Evolutionary conservation across 2,797 vertebrate genomes (phyloP).

Genomic region (Peromyscus eremicus): DNA sequence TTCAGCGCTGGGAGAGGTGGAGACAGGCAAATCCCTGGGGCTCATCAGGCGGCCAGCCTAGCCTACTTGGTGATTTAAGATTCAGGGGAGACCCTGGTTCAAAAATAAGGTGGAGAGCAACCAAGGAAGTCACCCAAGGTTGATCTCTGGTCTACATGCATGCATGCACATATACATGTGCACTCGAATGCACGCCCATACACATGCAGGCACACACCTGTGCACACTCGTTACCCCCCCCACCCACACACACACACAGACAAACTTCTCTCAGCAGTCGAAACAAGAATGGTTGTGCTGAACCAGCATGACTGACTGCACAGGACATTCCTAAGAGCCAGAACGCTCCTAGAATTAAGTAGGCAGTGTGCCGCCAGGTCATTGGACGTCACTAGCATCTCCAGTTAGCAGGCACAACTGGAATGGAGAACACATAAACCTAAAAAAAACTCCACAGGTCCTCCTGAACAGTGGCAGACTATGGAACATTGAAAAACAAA

Average conservation of each 20-base stretch:
- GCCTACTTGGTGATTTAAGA: background rate
- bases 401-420: background rate
- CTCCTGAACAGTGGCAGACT: background rate
- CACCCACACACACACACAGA: background rate
- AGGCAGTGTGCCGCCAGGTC: background rate
- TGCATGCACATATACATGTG: too few species aligned
- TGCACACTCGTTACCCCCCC: background rate
- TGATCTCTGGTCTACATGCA: background rate
- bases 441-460: background rate
- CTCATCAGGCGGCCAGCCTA: background rate
- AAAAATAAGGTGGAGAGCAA: background rate
- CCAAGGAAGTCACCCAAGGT: background rate
- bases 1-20: background rate
- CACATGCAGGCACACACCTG: background rate
- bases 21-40: too few species aligned
- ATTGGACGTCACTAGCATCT: background rate
- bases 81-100: background rate
- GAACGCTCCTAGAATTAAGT: background rate
- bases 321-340: background rate
- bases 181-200: background rate
- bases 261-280: background rate
- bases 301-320: background rate
- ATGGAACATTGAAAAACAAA: background rate
- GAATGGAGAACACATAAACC: background rate
- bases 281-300: background rate